Percentiles rank a stretch among this genome's conserved stretches.
phyloP scores from a whole-genome alignment of 2,113 vertebrate species.

The Scytalopus superciliaris region DNA sequence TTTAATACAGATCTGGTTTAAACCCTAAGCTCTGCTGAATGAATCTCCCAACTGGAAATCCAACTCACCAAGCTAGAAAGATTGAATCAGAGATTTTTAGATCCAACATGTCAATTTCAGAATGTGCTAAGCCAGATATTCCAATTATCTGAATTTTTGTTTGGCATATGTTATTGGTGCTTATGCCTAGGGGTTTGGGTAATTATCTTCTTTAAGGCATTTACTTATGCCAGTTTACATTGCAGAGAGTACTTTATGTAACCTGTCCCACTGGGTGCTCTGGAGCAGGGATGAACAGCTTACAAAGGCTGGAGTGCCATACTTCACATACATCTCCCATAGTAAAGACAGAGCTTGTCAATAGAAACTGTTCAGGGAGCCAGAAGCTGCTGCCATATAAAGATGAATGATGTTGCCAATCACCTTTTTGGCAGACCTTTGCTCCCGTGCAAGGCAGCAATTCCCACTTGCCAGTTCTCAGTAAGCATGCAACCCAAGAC shows the following conservation, averaged over 20 bases:
- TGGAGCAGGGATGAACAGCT: background rate
- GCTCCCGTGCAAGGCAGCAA: background rate
- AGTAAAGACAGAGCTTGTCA: background rate
- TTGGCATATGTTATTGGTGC: background rate
- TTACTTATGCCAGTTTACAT: background rate
- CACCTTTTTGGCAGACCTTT: background rate
- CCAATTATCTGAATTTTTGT: background rate
- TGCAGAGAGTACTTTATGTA: background rate
- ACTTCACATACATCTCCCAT: background rate
- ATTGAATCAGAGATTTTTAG: background rate
- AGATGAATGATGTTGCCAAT: background rate
- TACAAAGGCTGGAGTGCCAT: background rate
- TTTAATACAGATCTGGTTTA: background rate
- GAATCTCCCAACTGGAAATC: background rate
- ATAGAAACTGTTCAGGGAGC: background rate
- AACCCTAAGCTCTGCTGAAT: background rate
- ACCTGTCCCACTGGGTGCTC: background rate
- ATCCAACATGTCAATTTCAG: background rate
- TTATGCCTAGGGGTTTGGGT: background rate
- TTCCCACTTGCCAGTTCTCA: background rate
- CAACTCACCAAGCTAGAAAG: background rate
- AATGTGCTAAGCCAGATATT: background rate
- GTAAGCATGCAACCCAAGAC: background rate
- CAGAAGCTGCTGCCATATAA: conserved; percentile 11
- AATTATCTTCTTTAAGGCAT: background rate